These are phyloP conservation scores for Amblyornis subalaris DNA, from an alignment of 2,113 vertebrate species.

Conservation along the genomic window DNA sequence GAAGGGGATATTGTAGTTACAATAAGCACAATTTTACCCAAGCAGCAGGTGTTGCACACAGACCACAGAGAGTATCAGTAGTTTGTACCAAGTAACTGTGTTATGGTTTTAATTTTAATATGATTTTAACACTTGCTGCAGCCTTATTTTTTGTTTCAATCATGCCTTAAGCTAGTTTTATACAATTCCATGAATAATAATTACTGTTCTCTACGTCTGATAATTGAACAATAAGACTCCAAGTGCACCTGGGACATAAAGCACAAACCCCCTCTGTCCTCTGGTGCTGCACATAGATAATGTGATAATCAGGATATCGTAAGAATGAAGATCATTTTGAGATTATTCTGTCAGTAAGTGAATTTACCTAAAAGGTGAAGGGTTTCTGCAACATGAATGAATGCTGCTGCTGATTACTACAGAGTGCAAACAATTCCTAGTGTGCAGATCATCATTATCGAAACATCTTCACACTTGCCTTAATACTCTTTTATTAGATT, in stretches of 20 bases:
- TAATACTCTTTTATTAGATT: neutral
- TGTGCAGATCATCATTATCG: neutral
- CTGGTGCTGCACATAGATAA: neutral
- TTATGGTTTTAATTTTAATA: neutral
- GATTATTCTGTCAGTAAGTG: neutral
- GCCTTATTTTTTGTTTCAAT: neutral
- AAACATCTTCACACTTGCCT: neutral
- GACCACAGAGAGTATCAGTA: neutral
- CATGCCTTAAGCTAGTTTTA: neutral
- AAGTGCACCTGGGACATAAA: neutral
- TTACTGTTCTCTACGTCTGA: neutral
- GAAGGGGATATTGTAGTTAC: neutral
- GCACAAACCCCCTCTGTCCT: neutral
- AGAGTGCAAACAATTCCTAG: neutral
- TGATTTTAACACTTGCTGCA: neutral
- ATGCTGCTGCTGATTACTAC: neutral
- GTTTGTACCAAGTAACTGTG: neutral
- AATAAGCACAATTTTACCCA: neutral
- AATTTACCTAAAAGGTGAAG: neutral
- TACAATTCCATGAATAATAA: neutral
- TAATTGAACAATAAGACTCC: neutral
- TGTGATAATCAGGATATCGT: neutral
- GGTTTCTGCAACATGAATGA: neutral
- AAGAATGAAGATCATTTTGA: neutral
- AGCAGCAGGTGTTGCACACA: neutral